These are phyloP conservation scores for Plusia festucae DNA, from an alignment of 2,888 invertebrate genomes.

Conservation along the genomic window DNA sequence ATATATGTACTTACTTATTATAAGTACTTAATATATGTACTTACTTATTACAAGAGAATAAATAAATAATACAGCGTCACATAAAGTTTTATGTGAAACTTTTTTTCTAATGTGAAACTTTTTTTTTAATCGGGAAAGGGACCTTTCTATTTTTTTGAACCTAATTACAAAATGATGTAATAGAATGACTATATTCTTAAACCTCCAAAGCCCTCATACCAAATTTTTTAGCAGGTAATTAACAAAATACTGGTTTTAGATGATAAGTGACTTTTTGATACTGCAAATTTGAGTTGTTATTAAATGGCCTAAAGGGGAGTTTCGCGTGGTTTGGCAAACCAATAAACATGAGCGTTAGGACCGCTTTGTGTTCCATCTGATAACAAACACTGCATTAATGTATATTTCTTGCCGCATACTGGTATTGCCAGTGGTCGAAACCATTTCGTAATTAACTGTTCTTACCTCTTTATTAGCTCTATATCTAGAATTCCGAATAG, in stretches of 20 bases:
- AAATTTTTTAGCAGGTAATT: too few species aligned
- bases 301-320: not conserved
- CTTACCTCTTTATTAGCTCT: not conserved
- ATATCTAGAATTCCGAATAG: not conserved
- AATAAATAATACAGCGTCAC: too few species aligned
- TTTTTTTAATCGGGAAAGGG: too few species aligned
- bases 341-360: conserved; percentile 14
- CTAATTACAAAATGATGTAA: too few species aligned
- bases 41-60: too few species aligned
- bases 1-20: too few species aligned
- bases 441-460: conserved; percentile 25
- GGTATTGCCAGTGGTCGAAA: conserved; percentile 10
- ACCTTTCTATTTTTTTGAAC: too few species aligned
- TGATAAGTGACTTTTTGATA: not conserved
- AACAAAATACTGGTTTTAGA: not conserved
- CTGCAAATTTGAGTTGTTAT: not conserved
- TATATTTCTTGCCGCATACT: conserved; percentile 52
- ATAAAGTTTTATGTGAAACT: too few species aligned
- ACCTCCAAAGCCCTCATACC: too few species aligned
- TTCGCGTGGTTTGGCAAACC: conserved; percentile 13
- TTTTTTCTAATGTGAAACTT: too few species aligned
- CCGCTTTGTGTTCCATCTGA: conserved; percentile 56
- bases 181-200: too few species aligned
- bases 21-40: too few species aligned
- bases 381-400: conserved; percentile 53